Evolutionary conservation across 1,140 invertebrate genomes (phyloP), one percentile per base, ranked within the genome.

Genomic region (Manduca sexta): DNA sequence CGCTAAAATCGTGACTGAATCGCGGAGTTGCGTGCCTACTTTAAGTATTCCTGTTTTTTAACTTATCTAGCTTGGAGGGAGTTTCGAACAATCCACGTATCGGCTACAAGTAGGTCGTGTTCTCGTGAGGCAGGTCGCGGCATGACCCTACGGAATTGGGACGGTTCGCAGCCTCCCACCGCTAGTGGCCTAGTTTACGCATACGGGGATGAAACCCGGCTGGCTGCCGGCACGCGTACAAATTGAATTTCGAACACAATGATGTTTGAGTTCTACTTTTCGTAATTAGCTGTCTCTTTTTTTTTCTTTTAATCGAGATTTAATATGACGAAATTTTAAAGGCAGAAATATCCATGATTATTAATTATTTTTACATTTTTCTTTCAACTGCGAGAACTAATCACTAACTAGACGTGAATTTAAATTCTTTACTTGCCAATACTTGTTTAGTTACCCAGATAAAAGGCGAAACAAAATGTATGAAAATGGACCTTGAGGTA

Each of bases 121-220:
- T n/a, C 67, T 65, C 64, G 69, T 76, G 70, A 40, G 73, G 73
- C 59, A 78, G 74, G 74, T 78, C 72, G 59, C 52, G 69, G 45
- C 45, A 50, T 47, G 49, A 53, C 49, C 42, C 56, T 44, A 35
- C 43, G 1, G 18, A 67, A 61, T 61, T 62, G 52, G 61, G 52
- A 33, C 58, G 45, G n/a, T 21, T 17, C 15, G 30, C 58, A 37
- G 56, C 51, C 46, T 21, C 54, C 53, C 48, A 17, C 45, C 42
- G 15, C 29, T 13, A 42, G 17, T 58, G 60, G 17, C 63, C 65
- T 56, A 72, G 45, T 57, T 68, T 51, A 57, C 60, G 60, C 49
- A 49, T 60, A 56, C 56, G 47, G 54, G 56, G 43, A 26, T 53
- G 29, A 18, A 33, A 35, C 37, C 30, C 50, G 34, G 41, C 29